Base-by-base conservation (phyloP, 2,888 invertebrate genomes). In the Dasysyrphus albostriatus region DNA sequence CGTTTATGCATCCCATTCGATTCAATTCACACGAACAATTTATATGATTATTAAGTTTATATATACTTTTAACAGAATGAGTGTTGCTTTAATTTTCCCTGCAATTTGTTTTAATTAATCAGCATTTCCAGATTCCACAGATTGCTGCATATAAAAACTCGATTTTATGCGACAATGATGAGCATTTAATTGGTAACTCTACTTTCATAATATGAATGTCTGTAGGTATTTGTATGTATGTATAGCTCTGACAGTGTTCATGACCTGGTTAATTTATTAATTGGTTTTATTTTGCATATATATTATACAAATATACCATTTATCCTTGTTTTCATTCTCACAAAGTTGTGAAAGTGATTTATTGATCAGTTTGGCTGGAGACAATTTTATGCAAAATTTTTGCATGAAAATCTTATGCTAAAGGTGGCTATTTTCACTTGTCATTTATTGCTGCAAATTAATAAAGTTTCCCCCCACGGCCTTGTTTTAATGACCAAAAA, bases 181-280 rank as follows among this genome's bases (percentile, higher is more conserved):
- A 56, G 4, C 56, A 54, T 54, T 54, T 54, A 29, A 54, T 54
- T 19, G 32, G 7, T 32, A 32, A 24, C 24, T 24, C 24, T 24
- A 24, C 3, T 2, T 24, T 3, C 24, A 24, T 24, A 24, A 24
- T 24, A 24, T 24, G 24, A 24, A 3, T 24, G 24, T 24, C 2
- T 24, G 3, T 24, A 24, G 3, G 24, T 24, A 24, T n/a, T n/a
- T n/a, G n/a, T n/a, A n/a, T n/a, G n/a, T n/a, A 3, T 24, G 24
- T 24, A 24, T 19, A 49, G 19, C 14, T 14, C 12, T 32, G 54
- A n/a, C 32, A 0, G 32, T n/a, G n/a, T 32, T 32, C 32, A 56
- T 56, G 29, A 56, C 56, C 56, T 56, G n/a, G 14, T 32, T 56
- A 58, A 58, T 58, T 58, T 34, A 34, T 58, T 58, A 16, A 58